Evolutionary conservation across 2,888 invertebrate species (phyloP), one percentile per base, ranked within the genome.

Genomic region (Apotomis turbidana): DNA sequence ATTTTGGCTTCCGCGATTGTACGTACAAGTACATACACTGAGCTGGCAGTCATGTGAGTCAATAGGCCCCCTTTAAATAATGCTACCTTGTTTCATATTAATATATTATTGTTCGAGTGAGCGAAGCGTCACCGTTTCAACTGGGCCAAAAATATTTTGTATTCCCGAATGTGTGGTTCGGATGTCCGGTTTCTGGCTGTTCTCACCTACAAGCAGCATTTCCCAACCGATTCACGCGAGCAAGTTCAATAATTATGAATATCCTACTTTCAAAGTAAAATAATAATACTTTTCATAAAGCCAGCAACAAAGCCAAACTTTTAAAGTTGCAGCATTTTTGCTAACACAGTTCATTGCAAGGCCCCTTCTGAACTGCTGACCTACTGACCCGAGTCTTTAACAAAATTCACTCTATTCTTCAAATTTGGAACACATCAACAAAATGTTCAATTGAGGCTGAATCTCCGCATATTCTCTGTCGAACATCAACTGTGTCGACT

Each of bases 381-480:
- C 61, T 49, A 61, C 15, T 61, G 49, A 61, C 61, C 61, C 12
- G 61, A 10, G 49, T 49, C 27, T 15, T 10, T 27, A 15, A 27
- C 46, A 61, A 61, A 61, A 61, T 61, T 46, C 13, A 44, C 46
- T 49, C 61, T 61, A 5, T 15, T 13, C 46, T 60, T 61, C 10
- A 13, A 41, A 55, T 55, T 5, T 15, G 4, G 41, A 52, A 55
- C 38, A 13, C 38, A 15, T 44, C 9, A 13, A 46, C 13, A n/a
- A 46, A 60, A 60, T 9, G n/a, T 60, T 12, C 60, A n/a, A 46
- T 46, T 15, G n/a, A 60, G 10, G 3, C 15, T 5, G 5, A 41
- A 9, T 46, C 44, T 5, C 41, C n/a, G 41, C 5, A 0, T 5
- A 55, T 46, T 38, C 38, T 0, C 27, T 49, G 10, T 27, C 55